phyloP scores from a whole-genome alignment of 2,797 vertebrate species.

The Capromys pilorides region DNA sequence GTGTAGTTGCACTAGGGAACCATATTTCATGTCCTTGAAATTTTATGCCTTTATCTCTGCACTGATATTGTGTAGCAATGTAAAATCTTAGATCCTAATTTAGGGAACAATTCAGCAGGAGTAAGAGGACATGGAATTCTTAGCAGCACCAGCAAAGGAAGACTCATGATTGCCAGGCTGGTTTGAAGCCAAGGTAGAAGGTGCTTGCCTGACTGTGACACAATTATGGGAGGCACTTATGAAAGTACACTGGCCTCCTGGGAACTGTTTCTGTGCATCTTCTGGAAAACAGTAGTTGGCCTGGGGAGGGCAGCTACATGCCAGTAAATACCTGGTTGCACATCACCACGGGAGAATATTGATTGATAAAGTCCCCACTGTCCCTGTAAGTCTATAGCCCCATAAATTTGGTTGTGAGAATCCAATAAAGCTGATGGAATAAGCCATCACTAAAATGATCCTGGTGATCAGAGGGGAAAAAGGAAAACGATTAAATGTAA shows the following conservation, averaged over 20 bases:
- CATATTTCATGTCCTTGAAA: not conserved
- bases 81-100: not conserved
- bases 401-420: conserved; percentile 34
- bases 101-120: not conserved
- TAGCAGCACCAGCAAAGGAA: not conserved
- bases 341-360: conserved; percentile 21
- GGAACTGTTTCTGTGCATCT: not conserved
- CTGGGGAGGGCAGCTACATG: not conserved
- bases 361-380: conserved; percentile 3
- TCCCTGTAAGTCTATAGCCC: not conserved
- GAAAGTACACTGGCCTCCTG: not conserved
- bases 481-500: not conserved
- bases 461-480: not conserved
- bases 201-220: not conserved
- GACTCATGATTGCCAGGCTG: not conserved
- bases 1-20: not conserved
- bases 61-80: not conserved
- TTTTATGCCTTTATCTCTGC: not conserved
- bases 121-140: no score
- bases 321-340: conserved; percentile 4
- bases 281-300: not conserved
- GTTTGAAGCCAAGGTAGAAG: not conserved
- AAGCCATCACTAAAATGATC: not conserved
- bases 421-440: conserved; percentile 42
- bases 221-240: not conserved